Evolutionary conservation across 2,797 vertebrate species (phyloP), one percentile per base, ranked within the genome.

Genomic region (Diceros bicornis): DNA sequence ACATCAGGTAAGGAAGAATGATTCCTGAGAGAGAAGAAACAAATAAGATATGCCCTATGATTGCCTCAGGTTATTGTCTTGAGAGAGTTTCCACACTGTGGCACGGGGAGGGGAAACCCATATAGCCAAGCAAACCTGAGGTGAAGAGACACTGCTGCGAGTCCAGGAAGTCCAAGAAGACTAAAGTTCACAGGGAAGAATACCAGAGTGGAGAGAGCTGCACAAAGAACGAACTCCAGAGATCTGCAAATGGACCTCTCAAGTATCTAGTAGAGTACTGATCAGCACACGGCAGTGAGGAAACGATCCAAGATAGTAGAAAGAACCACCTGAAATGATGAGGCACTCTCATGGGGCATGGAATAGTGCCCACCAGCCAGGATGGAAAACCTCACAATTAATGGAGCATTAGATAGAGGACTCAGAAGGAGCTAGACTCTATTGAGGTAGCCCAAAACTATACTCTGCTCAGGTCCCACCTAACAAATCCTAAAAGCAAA

Each of bases 401-500:
- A 78, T 3, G n/a, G 55, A 91, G 27, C 62, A 78, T 12, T 62
- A 69, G 14, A 8, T 7, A 85, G 27, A 91, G 41, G 32, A 91
- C n/a, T 78, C 41, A 50, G 41, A 41, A 41, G 7, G 50, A 68
- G 20, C 20, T n/a, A 52, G 6, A 37, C 16, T 91, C 72, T 71
- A 69, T 20, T 69, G 55, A 71, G n/a, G 34, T 89, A 44, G n/a
- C 16, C n/a, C 44, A 27, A 61, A 62, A 78, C 25, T n/a, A 78
- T 47, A 83, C 47, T 47, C 47, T 23, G 59, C 59, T 90, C 61
- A 84, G n/a, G 52, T 62, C 62, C 81, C 47, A 50, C n/a, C 11
- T 79, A 69, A 91, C 41, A 78, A 69, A 78, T 59, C 21, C 16
- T 85, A 85, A 62, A 94, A 95, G 14, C 62, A 85, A 86, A 7